phyloP scores from a whole-genome alignment of 2,797 vertebrate species.

The Muscicapa comitata region DNA sequence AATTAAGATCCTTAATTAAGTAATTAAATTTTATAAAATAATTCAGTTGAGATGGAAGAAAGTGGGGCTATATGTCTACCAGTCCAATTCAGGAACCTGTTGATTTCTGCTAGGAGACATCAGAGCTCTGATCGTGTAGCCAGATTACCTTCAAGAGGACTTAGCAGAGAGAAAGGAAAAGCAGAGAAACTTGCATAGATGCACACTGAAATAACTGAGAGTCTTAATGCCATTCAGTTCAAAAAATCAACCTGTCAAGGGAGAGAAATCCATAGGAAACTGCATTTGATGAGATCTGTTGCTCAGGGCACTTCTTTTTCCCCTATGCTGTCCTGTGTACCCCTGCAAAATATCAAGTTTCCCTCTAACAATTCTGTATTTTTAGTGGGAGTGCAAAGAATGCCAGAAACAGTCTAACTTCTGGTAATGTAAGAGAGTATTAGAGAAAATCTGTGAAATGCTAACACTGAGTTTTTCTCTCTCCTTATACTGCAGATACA shows the following conservation, averaged over 20 bases:
- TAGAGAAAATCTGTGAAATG: neutral
- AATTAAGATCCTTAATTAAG: conserved; percentile 37
- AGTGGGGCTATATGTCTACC: neutral
- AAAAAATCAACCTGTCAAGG: neutral
- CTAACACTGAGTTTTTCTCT: neutral
- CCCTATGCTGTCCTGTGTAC: neutral
- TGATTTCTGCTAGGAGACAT: neutral
- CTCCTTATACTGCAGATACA: neutral
- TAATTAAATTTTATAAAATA: conserved; percentile 18
- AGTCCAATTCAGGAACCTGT: neutral
- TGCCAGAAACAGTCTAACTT: neutral
- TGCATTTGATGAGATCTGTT: neutral
- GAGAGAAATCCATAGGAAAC: neutral
- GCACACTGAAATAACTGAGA: neutral
- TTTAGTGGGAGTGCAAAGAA: neutral
- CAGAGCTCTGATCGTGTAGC: neutral
- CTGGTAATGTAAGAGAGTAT: neutral
- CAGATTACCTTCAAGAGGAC: neutral
- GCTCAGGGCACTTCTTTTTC: neutral
- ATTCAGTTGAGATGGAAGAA: neutral
- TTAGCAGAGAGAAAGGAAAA: neutral
- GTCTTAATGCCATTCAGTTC: neutral
- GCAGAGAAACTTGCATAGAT: neutral
- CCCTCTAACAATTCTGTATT: neutral
- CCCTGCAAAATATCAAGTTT: neutral